Evolutionary conservation across 2,113 vertebrate species (phyloP).

Genomic region (Balaeniceps rex): DNA sequence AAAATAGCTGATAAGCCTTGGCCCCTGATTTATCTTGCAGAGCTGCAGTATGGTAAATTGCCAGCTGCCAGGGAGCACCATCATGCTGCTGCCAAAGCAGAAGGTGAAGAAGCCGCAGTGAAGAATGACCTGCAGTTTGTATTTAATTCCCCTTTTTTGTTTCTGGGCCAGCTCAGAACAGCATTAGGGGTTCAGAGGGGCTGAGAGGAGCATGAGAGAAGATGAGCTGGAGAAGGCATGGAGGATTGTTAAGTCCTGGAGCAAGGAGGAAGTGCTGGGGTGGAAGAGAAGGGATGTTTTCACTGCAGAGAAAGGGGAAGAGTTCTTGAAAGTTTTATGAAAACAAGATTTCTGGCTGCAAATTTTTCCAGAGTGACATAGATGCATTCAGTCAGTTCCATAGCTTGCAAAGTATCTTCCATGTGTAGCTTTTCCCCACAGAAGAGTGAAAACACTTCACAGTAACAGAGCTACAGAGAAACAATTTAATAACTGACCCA

Average conservation of each 20-base stretch:
- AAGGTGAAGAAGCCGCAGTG: background rate
- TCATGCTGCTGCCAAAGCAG: slow-evolving; percentile 2
- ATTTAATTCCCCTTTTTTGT: background rate
- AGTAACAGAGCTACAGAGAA: background rate
- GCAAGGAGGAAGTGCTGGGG: background rate
- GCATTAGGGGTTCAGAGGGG: background rate
- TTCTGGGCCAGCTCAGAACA: background rate
- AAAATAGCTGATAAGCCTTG: background rate
- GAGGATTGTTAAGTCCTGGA: background rate
- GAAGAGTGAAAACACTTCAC: background rate
- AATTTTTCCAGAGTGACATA: background rate
- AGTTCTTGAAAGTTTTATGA: background rate
- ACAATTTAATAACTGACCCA: background rate
- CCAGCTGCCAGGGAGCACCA: background rate
- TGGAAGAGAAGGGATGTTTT: background rate
- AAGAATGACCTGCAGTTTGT: background rate
- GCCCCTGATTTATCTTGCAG: background rate
- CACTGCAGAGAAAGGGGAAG: background rate
- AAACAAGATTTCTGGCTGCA: background rate
- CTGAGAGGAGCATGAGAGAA: background rate
- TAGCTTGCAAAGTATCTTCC: background rate
- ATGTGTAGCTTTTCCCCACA: background rate
- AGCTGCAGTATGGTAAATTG: slow-evolving; percentile 19
- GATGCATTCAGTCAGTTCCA: background rate
- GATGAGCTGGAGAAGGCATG: background rate